Percentiles rank a stretch among this genome's conserved stretches.
phyloP scores from a whole-genome alignment of 64 coral and sea anemone species.

The Porites lutea region DNA sequence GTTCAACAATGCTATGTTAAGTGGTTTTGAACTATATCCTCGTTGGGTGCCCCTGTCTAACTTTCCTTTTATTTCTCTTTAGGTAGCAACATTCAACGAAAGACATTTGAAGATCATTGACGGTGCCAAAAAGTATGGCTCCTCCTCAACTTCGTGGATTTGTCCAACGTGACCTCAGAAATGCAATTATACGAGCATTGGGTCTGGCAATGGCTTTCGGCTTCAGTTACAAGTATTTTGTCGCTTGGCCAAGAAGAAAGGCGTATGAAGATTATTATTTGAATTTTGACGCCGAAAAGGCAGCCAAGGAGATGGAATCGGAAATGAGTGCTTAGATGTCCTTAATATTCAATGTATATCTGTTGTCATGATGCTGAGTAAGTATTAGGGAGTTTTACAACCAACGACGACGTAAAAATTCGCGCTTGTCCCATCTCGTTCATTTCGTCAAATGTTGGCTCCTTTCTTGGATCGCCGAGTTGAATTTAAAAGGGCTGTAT shows the following conservation, averaged over 20 bases:
- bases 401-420: too few relatives aligned
- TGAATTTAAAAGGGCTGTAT: too few relatives aligned
- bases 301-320: slow-evolving; percentile 38
- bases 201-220: slow-evolving; percentile 7
- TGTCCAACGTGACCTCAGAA: slow-evolving; percentile 5
- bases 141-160: slow-evolving; percentile 48
- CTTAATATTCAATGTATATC: too few relatives aligned
- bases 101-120: too few relatives aligned
- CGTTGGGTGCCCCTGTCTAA: too few relatives aligned
- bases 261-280: slow-evolving; percentile 35
- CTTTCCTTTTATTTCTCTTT: neutral
- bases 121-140: neutral
- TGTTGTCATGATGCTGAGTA: too few relatives aligned
- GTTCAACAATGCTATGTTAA: too few relatives aligned
- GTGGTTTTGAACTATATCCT: too few relatives aligned
- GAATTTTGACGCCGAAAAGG: slow-evolving; percentile 33
- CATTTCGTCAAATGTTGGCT: too few relatives aligned
- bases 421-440: too few relatives aligned
- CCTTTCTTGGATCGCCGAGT: too few relatives aligned
- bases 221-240: slow-evolving; percentile 48
- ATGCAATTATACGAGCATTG: slow-evolving; percentile 29
- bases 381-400: too few relatives aligned
- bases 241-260: slow-evolving; percentile 65
- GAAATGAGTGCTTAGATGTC: neutral
- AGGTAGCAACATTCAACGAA: neutral